Evolutionary conservation across 2,888 invertebrate genomes (phyloP), one percentile per base, ranked within the genome.

Genomic region (Papilio protenor): DNA sequence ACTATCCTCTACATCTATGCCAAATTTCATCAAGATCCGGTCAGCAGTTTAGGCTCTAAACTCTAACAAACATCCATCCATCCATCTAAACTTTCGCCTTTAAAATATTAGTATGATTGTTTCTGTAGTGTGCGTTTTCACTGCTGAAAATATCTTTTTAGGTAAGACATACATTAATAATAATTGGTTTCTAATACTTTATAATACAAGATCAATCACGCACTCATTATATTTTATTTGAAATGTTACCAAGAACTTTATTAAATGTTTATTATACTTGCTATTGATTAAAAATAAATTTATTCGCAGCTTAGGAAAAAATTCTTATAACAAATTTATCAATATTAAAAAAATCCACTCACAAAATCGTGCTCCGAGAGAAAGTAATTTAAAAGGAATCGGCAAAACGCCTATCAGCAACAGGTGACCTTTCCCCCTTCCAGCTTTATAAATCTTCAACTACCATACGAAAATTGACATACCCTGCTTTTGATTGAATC

Each of bases 401-500:
- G 33, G 27, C 61, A n/a, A 61, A n/a, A 47, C 71, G 47, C 12
- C 73, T 73, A 66, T 77, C 55, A 69, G 73, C 66, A 77, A 73
- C 66, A 77, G 57, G 77, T 77, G 77, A 70, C 73, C 72, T 76
- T 66, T 77, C 49, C 59, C 59, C 45, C 40, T 59, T 71, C 49
- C 64, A 23, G 14, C 21, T 45, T 45, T 70, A 75, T 64, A 52
- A 75, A 64, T 45, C 55, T 75, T 55, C 70, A 72, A 64, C 0
- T 23, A 18, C 23, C 52, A n/a, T 27, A 75, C 71, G 71, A 47
- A 73, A 55, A 71, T 71, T 75, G 64, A 71, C 27, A 59, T 74
- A 45, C 52, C 40, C 55, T 45, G 61, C 45, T 52, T 78, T 81
- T 80, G 81, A 81, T 81, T 83, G 83, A 81, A 81, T 81, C 76